Evolutionary conservation across 1,140 invertebrate species (phyloP), one percentile per base, ranked within the genome.

Genomic region (Leptopilina boulardi): DNA sequence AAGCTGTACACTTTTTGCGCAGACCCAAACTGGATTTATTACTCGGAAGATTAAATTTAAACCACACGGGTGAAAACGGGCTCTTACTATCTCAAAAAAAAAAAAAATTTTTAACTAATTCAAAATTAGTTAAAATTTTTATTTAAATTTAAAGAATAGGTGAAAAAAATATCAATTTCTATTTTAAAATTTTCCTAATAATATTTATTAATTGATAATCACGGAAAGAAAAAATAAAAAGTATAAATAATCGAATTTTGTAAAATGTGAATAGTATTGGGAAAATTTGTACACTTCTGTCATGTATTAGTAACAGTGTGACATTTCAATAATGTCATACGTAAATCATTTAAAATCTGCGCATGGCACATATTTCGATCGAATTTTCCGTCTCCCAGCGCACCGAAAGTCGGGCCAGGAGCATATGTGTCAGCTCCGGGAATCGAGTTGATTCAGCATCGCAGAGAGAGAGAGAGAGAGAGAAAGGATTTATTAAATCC

Each of bases 301-400:
- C 56, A 66, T 21, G 21, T 66, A 30, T 15, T 66, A 66, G 59
- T 30, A 30, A 23, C 13, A 23, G 23, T 59, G 3, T 30, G 56
- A 30, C 21, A 9, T 34, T 56, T 66, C 23, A 66, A 66, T 66
- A 30, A 66, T 66, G 59, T 66, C 59, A 66, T 15, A 30, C 23
- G 59, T 66, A 66, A 66, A 66, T 66, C 59, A 66, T 66, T 66
- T 66, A 66, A 66, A 56, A 66, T 59, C 21, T 66, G 59, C 23
- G 59, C 26, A 66, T 66, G 59, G 59, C 26, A 66, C 26, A 66
- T 66, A 66, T 66, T 66, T 66, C 23, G 23, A 66, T 66, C 59
- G 59, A 66, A 66, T 66, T 66, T 66, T 66, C 23, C 13, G 59
- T 66, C 59, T 23, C 23, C 13, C 59, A 13, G 23, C 26, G 23